phyloP scores from a whole-genome alignment of 2,888 invertebrate genomes.

The Ceriagrion tenellum region DNA sequence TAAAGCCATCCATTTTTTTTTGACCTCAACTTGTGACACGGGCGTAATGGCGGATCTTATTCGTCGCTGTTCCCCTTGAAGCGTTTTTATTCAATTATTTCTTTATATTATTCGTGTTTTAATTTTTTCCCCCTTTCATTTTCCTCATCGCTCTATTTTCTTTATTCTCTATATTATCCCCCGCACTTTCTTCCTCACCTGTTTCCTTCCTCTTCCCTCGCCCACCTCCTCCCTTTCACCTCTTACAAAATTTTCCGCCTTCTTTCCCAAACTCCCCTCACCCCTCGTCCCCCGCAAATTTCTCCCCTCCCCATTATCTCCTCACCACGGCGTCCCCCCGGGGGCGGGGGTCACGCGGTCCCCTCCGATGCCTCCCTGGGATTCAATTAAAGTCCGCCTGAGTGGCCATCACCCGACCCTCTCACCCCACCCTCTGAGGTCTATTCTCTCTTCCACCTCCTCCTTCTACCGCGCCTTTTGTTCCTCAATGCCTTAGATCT shows the following conservation, averaged over 20 bases:
- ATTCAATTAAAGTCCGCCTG: slow-evolving; percentile 19
- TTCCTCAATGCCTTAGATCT: background rate
- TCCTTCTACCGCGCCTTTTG: background rate
- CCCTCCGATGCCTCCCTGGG: background rate
- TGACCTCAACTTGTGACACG: no score
- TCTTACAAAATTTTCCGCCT: background rate
- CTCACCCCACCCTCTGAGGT: no score
- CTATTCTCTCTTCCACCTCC: background rate
- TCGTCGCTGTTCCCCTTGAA: no score
- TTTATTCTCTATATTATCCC: no score
- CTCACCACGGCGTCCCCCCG: background rate
- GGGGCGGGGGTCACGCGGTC: background rate
- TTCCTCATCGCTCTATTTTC: no score
- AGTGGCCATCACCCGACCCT: background rate
- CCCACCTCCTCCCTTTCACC: no score
- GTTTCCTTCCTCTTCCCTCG: no score
- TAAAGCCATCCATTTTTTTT: no score
- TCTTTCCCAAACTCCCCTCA: background rate
- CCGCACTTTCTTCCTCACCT: no score
- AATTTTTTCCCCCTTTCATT: no score
- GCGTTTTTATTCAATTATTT: background rate
- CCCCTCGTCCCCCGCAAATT: background rate
- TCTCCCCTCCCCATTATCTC: background rate
- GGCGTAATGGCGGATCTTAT: no score
- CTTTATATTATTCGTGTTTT: no score